Base-by-base conservation (phyloP, 2,113 vertebrate species). In the Tachuris rubrigastra region DNA sequence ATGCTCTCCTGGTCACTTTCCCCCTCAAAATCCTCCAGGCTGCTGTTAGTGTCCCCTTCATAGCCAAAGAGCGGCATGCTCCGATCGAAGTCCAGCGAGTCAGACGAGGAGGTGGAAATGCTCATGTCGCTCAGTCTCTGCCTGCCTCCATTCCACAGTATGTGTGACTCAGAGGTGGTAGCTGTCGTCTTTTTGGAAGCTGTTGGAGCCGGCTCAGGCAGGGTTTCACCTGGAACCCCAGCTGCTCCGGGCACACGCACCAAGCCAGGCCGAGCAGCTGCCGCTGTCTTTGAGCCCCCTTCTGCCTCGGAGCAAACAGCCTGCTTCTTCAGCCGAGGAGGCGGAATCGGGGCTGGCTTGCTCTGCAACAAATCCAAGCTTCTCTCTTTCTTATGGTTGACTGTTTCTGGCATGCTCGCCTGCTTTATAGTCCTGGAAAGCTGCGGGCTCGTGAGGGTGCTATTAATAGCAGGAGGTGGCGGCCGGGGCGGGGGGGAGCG, bases 71-170 rank as follows among this genome's bases (percentile, higher is more conserved):
- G 96, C 3, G 99, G 98, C 98, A 99, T 98, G 94, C 97, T 98
- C 10, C 97, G 98, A 12, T 98, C 98, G 4, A 98, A 98, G 72
- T 99, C 99, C 96, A 99, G 97, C 14, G 99, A 99, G 96, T 99
- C 99, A 0, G 99, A 99, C 2, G 99, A 99, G 30, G 99, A 99
- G 80, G 99, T 99, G 35, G 99, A 99, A 97, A 99, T 98, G 98
- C 99, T 99, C 98, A 99, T 98, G 97, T 99, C 98, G 77, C 99
- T 99, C 90, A 99, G 98, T 25, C 98, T 98, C 98, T 99, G 98
- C 66, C 97, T 77, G 49, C 98, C 97, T 92, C 96, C 97, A 93
- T 98, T 94, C 96, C 97, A 97, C 8, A 37, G 93, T 10, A 88
- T 30, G 85, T 95, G 97, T 93, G 98, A 97, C 92, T 98, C 98